These are phyloP conservation scores for Lycia hirtaria DNA, from an alignment of 2,888 invertebrate species.

Conservation along the genomic window DNA sequence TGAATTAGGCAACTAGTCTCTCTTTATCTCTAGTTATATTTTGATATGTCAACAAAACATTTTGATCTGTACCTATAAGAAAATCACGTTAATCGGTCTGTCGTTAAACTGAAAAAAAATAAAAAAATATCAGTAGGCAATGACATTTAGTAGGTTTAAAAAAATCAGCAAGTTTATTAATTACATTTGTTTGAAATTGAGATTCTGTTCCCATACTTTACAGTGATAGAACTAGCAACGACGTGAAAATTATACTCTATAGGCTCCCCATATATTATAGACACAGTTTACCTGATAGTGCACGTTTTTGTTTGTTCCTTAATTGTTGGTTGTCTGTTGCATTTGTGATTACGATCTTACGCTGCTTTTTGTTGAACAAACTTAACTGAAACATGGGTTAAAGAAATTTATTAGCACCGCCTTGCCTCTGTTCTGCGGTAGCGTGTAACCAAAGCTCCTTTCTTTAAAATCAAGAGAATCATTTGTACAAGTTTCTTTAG, in stretches of 20 bases:
- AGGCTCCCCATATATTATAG: conserved; percentile 22
- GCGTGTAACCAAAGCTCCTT: too few relatives aligned
- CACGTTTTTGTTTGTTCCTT: conserved; percentile 27
- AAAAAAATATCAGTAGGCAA: too few relatives aligned
- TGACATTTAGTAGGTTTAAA: too few relatives aligned
- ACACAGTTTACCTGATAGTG: conserved; percentile 28
- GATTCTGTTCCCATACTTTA: conserved; percentile 12
- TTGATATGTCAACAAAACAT: too few relatives aligned
- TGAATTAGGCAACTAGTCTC: too few relatives aligned
- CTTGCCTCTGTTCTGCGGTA: too few relatives aligned
- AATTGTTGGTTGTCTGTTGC: conserved; percentile 24
- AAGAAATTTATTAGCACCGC: neutral
- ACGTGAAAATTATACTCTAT: conserved; percentile 30
- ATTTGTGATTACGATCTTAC: conserved; percentile 15
- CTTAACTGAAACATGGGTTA: conserved; percentile 1
- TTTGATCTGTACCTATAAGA: too few relatives aligned
- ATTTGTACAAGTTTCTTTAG: too few relatives aligned
- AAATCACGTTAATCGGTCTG: too few relatives aligned
- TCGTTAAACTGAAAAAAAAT: too few relatives aligned
- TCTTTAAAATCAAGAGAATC: too few relatives aligned
- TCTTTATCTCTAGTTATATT: too few relatives aligned
- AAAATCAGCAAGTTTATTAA: neutral
- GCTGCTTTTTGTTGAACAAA: neutral
- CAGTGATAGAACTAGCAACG: conserved; percentile 8
- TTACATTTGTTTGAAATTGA: neutral